Percentiles rank a stretch among this genome's conserved stretches.
These are phyloP conservation scores for Litocranius walleri DNA, from an alignment of 2,113 vertebrate species.

Conservation along the genomic window DNA sequence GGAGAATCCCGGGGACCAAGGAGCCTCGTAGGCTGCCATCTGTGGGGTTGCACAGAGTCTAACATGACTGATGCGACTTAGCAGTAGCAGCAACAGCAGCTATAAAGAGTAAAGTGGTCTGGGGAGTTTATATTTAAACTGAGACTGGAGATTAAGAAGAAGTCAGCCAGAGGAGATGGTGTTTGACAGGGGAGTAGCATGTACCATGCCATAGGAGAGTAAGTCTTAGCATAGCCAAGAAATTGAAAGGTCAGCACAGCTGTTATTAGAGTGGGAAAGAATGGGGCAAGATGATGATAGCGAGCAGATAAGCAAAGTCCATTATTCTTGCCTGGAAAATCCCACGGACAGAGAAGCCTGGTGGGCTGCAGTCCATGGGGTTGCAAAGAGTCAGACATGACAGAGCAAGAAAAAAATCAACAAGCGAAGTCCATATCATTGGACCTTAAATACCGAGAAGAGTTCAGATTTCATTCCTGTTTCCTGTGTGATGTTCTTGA, in stretches of 20 bases:
- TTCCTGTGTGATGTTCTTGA: neutral
- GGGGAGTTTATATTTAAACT: neutral
- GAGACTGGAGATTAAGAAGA: slow-evolving; percentile 14
- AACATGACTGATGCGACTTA: no score
- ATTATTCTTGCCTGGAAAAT: neutral
- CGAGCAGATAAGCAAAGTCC: neutral
- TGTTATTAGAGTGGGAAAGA: neutral
- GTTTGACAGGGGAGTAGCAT: neutral
- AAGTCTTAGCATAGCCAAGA: neutral
- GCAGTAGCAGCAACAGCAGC: no score
- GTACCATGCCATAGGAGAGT: neutral
- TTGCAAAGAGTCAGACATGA: neutral
- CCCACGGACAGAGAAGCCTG: neutral
- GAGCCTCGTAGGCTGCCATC: no score
- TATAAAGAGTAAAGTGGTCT: neutral
- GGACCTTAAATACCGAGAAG: neutral
- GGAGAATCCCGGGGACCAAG: no score
- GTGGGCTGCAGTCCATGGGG: neutral
- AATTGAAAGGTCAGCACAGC: neutral
- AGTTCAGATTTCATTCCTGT: neutral
- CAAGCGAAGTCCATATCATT: neutral
- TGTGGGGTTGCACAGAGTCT: no score
- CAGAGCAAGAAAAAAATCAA: neutral
- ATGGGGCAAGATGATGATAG: neutral
- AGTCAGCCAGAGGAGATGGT: neutral